phyloP scores from a whole-genome alignment of 2,113 vertebrate species.

The Bufo gargarizans region DNA sequence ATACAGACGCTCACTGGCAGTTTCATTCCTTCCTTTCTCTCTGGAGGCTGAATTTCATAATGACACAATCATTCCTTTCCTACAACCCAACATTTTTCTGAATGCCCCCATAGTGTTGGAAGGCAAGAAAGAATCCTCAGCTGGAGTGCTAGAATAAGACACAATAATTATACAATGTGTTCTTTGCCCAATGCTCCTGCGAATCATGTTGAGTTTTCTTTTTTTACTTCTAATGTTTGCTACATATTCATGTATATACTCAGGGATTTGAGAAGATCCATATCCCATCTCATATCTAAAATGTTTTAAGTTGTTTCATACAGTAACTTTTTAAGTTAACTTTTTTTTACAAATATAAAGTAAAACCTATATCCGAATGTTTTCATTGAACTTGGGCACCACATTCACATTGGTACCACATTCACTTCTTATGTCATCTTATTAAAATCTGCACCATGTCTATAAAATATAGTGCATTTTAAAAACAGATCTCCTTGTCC shows the following conservation, averaged over 20 bases:
- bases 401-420: too few relatives aligned
- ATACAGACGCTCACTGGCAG: conserved; percentile 11
- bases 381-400: background rate
- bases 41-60: conserved; percentile 13
- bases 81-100: conserved; percentile 26
- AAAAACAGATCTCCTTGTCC: too few relatives aligned
- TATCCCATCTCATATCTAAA: background rate
- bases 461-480: background rate
- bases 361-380: background rate
- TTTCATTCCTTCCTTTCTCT: conserved; percentile 22
- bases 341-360: background rate
- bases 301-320: background rate
- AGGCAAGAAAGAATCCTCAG: background rate
- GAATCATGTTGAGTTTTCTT: background rate
- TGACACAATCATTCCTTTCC: conserved; percentile 8
- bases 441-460: too few relatives aligned
- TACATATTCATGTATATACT: background rate
- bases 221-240: background rate
- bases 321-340: background rate
- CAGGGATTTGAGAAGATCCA: background rate
- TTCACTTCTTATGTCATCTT: too few relatives aligned
- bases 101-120: conserved; percentile 17
- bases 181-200: background rate
- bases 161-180: conserved; percentile 9
- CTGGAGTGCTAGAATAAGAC: background rate